These are phyloP conservation scores for Rutilus rutilus DNA, from an alignment of 2,113 vertebrate genomes.

Conservation along the genomic window DNA sequence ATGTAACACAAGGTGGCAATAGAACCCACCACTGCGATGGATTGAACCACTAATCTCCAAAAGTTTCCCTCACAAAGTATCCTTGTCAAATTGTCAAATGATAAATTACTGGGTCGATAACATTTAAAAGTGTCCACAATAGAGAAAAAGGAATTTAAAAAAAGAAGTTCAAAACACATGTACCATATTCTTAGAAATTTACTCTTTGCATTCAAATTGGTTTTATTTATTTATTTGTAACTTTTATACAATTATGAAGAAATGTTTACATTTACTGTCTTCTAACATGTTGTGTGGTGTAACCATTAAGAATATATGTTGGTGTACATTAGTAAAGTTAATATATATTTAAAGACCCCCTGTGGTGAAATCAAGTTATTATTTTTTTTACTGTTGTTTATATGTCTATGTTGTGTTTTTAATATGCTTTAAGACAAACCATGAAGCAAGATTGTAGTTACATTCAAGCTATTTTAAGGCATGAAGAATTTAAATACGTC, in stretches of 20 bases:
- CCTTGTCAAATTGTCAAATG: slow-evolving; percentile 9
- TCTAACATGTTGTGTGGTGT: too few species aligned
- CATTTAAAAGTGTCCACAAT: not conserved
- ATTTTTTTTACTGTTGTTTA: too few species aligned
- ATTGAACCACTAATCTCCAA: not conserved
- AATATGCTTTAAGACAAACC: too few species aligned
- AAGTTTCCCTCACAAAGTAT: not conserved
- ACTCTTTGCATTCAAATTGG: not conserved
- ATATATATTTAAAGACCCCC: too few species aligned
- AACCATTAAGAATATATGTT: too few species aligned
- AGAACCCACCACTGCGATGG: slow-evolving; percentile 8
- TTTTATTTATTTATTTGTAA: not conserved
- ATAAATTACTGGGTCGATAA: slow-evolving; percentile 15
- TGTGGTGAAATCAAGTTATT: too few species aligned
- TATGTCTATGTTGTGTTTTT: too few species aligned
- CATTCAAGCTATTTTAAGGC: too few species aligned
- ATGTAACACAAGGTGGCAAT: slow-evolving; percentile 52
- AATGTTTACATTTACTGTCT: too few species aligned
- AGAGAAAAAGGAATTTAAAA: not conserved
- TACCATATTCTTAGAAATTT: not conserved
- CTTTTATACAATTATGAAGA: not conserved
- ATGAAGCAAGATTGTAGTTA: too few species aligned
- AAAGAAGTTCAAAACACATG: not conserved
- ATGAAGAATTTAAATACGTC: too few species aligned
- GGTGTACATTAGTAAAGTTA: too few species aligned